These are phyloP conservation scores for Microctonus brassicae DNA, from an alignment of 2,888 invertebrate genomes.

Conservation along the genomic window DNA sequence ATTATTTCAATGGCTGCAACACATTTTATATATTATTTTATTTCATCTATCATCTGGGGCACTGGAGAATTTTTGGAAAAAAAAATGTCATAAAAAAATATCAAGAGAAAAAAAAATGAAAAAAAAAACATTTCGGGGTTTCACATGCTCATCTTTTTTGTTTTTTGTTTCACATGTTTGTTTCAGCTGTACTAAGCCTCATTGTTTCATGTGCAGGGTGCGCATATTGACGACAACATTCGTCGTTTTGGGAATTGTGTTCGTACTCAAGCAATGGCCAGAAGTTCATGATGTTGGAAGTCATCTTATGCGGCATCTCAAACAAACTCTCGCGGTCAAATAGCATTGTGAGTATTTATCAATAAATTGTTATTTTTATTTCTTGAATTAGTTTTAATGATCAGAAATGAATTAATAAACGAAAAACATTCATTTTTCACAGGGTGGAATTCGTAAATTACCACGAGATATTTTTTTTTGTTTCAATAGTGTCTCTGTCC, in stretches of 20 bases:
- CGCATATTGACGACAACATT: constrained; percentile 87
- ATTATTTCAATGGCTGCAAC: background rate
- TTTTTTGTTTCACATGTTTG: constrained; percentile 61
- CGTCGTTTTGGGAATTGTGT: constrained; percentile 84
- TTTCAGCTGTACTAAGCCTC: constrained; percentile 70
- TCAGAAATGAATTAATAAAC: background rate
- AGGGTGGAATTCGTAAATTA: constrained; percentile 48
- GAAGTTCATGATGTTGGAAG: constrained; percentile 87
- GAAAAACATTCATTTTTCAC: constrained; percentile 1
- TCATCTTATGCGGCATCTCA: constrained; percentile 82
- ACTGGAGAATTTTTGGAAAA: background rate
- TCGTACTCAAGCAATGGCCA: constrained; percentile 91
- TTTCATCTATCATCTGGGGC: constrained; percentile 10
- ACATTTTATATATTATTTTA: constrained; percentile 45
- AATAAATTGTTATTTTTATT: constrained; percentile 37
- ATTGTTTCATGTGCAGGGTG: constrained; percentile 77
- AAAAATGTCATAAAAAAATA: no score
- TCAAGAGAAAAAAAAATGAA: background rate
- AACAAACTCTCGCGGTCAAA: constrained; percentile 83
- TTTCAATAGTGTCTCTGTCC: constrained; percentile 18
- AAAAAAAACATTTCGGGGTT: constrained; percentile 12
- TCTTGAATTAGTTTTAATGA: constrained; percentile 6
- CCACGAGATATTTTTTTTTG: constrained; percentile 44
- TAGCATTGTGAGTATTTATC: constrained; percentile 68
- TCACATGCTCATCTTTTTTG: constrained; percentile 60